Evolutionary conservation across 2,797 vertebrate species (phyloP).

Genomic region (Galagoides demidoff): DNA sequence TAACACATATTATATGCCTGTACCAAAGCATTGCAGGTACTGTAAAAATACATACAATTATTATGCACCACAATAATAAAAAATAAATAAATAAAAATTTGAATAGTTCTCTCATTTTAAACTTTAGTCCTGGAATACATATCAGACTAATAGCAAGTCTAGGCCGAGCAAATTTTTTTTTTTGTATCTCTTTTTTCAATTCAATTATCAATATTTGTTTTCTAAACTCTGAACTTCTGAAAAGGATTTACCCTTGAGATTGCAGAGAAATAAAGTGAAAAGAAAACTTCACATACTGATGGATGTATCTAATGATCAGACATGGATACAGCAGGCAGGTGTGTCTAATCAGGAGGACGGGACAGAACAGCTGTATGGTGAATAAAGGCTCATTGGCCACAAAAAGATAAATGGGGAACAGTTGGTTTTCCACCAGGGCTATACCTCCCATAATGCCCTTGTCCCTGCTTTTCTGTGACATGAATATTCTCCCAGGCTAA

Average conservation of each 20-base stretch:
- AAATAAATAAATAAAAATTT: not conserved
- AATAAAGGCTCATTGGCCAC: slow-evolving; percentile 88
- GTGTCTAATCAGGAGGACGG: slow-evolving; percentile 87
- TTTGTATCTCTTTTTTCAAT: not conserved
- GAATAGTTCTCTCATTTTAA: not conserved
- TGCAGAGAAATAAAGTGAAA: slow-evolving; percentile 48
- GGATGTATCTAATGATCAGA: slow-evolving; percentile 70
- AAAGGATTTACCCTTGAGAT: not conserved
- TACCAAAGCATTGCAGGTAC: not conserved
- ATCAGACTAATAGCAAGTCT: not conserved
- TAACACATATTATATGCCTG: not conserved
- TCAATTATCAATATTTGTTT: not conserved
- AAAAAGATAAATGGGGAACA: slow-evolving; percentile 93
- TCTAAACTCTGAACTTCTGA: not conserved
- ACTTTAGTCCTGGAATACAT: not conserved
- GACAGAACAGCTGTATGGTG: slow-evolving; percentile 88
- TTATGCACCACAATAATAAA: not conserved
- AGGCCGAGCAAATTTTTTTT: not conserved
- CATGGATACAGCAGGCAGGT: slow-evolving; percentile 85
- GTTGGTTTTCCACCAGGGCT: slow-evolving; percentile 90
- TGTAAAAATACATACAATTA: not conserved
- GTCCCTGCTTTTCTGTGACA: slow-evolving; percentile 75
- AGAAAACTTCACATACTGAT: slow-evolving; percentile 62
- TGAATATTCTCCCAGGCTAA: slow-evolving; percentile 81
- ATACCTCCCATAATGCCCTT: slow-evolving; percentile 83